Conservation (phyloP, 2,888 invertebrate species). For the Agriopis leucophaearia region DNA sequence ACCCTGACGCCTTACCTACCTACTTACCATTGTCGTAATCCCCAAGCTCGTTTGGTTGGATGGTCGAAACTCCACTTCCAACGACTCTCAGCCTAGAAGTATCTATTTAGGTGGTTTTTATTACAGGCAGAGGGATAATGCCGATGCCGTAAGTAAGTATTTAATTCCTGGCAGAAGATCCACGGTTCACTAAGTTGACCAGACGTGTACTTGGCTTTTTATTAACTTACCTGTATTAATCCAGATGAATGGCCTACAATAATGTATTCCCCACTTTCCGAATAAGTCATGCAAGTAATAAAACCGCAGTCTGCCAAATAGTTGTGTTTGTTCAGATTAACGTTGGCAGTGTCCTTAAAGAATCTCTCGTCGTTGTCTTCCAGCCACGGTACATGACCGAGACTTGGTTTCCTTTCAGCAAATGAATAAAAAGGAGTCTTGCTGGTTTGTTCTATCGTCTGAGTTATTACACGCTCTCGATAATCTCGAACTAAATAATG, state of each 20-base stretch:
- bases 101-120: no score
- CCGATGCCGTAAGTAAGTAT: no score
- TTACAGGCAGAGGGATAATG: no score
- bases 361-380: conserved; percentile 68
- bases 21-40: no score
- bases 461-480: conserved; percentile 60
- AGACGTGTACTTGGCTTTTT: no score
- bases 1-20: no score
- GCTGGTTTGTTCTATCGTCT: conserved; percentile 57
- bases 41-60: no score
- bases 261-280: conserved; percentile 73
- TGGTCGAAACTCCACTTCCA: no score
- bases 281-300: conserved; percentile 70
- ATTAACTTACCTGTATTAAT: conserved; percentile 84
- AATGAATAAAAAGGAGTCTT: conserved; percentile 64
- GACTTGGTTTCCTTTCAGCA: conserved; percentile 56
- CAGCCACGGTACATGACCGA: conserved; percentile 60
- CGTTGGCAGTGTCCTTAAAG: conserved; percentile 66
- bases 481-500: conserved; percentile 65
- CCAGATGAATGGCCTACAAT: conserved; percentile 83
- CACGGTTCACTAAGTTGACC: no score
- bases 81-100: no score
- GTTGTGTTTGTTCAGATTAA: conserved; percentile 52
- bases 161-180: no score
- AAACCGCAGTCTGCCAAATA: conserved; percentile 68